Evolutionary conservation across 2,888 invertebrate genomes (phyloP), one percentile per base, ranked within the genome.

Genomic region (Acronicta alni): DNA sequence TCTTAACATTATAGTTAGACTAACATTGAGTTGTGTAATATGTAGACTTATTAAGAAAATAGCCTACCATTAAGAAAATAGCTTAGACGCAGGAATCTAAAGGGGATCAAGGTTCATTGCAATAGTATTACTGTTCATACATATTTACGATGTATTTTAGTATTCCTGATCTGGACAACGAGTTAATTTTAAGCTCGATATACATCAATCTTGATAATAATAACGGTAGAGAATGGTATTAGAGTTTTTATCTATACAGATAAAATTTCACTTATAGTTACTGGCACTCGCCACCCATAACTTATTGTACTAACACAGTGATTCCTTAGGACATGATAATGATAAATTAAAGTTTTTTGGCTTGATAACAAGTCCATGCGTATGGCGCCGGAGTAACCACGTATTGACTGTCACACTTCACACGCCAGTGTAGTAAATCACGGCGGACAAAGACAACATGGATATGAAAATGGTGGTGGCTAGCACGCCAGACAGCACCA

Each of bases 261-360:
- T 49, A 63, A 61, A 69, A 72, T 45, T 53, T 61, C 39, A 61
- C 74, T 79, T 77, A 79, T n/a, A 61, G 46, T 48, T 61, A 74
- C 47, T 67, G 72, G 66, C 74, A 61, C 51, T 35, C 43, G 52
- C 61, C 72, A 72, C 65, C 56, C 64, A 76, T 70, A 67, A 70
- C 81, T 79, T 77, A 80, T 78, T 73, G 70, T 74, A 77, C 73
- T 79, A 80, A 80, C 72, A 80, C 75, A 72, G 57, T 76, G 63
- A 77, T 67, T 65, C 52, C 55, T 63, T 58, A 68, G 55, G 46
- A 57, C 47, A 74, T 43, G 55, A 60, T 53, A 66, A 48, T 45
- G 16, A 52, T 39, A 59, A 54, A 56, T 47, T 62, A 63, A 54
- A 55, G 53, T 66, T 71, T 67, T 54, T 47, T 62, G 58, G 47